These are phyloP conservation scores for Dynastes grantii DNA, from an alignment of 2,888 invertebrate species.

Conservation along the genomic window DNA sequence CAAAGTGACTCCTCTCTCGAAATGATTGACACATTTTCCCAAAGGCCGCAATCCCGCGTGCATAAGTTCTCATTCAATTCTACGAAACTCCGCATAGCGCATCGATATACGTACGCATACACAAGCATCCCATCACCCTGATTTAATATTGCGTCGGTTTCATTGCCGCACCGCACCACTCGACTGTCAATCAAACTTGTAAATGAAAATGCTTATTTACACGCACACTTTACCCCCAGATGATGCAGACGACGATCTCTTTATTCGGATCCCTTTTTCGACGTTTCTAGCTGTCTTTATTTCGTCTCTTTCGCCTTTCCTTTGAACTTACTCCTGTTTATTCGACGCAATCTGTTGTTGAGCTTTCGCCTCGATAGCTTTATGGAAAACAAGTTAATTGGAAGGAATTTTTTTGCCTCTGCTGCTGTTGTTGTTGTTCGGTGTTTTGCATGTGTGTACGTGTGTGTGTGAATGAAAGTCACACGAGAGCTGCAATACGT, in stretches of 20 bases:
- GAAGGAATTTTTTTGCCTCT: slow-evolving; percentile 9
- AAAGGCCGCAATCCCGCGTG: slow-evolving; percentile 61
- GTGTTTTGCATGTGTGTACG: background rate
- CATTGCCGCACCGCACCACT: slow-evolving; percentile 48
- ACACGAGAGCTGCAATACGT: slow-evolving; percentile 16
- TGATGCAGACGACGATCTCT: slow-evolving; percentile 53
- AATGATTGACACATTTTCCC: slow-evolving; percentile 69
- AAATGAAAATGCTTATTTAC: slow-evolving; percentile 58
- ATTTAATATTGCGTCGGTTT: slow-evolving; percentile 58
- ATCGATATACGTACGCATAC: background rate
- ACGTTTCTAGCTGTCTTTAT: slow-evolving; percentile 6
- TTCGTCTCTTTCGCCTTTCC: background rate
- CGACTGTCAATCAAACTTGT: slow-evolving; percentile 58
- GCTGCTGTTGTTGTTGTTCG: background rate
- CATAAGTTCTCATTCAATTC: slow-evolving; percentile 60
- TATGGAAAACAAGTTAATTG: slow-evolving; percentile 51
- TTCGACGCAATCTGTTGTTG: slow-evolving; percentile 48
- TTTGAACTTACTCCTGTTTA: slow-evolving; percentile 22
- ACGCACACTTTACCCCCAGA: slow-evolving; percentile 52
- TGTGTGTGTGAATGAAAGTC: slow-evolving; percentile 12
- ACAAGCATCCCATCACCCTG: slow-evolving; percentile 54
- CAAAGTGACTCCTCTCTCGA: slow-evolving; percentile 59
- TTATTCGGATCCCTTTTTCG: slow-evolving; percentile 23
- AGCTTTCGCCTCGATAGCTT: slow-evolving; percentile 47
- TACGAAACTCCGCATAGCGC: slow-evolving; percentile 49